A percentile compares a stretch with the other conserved stretches of the same genome.
Evolutionary conservation across 2,888 invertebrate genomes (phyloP).

Genomic region (Andrena hattorfiana): DNA sequence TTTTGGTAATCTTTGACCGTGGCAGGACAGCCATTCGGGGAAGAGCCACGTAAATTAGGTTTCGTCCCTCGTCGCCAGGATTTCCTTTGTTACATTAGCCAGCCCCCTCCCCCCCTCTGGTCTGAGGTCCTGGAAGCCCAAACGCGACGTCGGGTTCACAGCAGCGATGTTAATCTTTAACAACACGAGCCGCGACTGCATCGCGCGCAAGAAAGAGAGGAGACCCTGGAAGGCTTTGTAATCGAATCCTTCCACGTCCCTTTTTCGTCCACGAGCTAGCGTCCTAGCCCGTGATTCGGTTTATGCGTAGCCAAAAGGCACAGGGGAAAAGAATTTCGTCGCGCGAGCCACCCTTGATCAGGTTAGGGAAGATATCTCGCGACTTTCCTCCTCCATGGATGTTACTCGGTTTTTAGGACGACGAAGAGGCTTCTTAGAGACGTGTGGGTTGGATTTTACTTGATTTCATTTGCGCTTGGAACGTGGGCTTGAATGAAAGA

Average conservation of each 20-base stretch:
- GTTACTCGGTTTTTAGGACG: too few species aligned
- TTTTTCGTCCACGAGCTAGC: conserved; percentile 32
- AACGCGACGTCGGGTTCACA: conserved; percentile 58
- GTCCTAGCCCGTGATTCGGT: conserved; percentile 44
- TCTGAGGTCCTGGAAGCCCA: conserved; percentile 56
- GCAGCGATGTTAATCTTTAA: conserved; percentile 72
- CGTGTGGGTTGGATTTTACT: neutral
- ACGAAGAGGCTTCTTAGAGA: neutral
- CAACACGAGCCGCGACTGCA: conserved; percentile 56
- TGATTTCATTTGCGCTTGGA: too few species aligned
- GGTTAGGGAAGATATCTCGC: neutral
- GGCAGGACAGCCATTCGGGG: conserved; percentile 12
- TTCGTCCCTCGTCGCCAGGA: conserved; percentile 74
- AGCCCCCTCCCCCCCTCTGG: conserved; percentile 47
- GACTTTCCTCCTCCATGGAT: neutral
- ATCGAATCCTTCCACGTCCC: conserved; percentile 55
- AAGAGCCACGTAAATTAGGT: conserved; percentile 70
- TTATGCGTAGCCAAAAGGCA: conserved; percentile 49
- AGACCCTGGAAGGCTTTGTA: conserved; percentile 56
- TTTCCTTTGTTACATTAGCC: conserved; percentile 81
- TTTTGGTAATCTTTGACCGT: conserved; percentile 4
- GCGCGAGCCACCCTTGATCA: neutral
- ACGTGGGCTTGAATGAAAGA: too few species aligned
- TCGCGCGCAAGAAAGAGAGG: conserved; percentile 13
- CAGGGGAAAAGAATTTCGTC: conserved; percentile 33